phyloP scores from a whole-genome alignment of 2,888 invertebrate genomes.

The Meiosimyza platycephala region DNA sequence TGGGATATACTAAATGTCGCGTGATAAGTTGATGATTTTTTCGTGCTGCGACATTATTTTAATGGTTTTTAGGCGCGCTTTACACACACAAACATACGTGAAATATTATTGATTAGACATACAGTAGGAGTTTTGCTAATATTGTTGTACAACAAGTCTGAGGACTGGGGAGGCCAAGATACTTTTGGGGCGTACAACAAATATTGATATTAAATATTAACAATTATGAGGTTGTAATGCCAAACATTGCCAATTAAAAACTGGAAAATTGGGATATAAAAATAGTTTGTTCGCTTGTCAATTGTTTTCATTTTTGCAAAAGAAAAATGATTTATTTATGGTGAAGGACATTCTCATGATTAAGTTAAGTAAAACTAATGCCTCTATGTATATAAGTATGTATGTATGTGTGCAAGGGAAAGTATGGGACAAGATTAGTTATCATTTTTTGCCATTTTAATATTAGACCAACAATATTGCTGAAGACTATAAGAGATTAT shows the following conservation, averaged over 20 bases:
- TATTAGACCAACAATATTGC: no score
- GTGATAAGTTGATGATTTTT: background rate
- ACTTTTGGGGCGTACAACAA: background rate
- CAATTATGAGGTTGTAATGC: slow-evolving; percentile 4
- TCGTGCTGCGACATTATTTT: slow-evolving; percentile 19
- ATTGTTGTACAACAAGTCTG: slow-evolving; percentile 2
- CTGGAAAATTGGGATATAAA: no score
- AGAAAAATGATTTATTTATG: background rate
- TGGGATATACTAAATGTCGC: slow-evolving; percentile 15
- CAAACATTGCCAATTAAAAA: background rate
- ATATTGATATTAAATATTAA: slow-evolving; percentile 5
- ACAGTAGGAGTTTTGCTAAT: background rate
- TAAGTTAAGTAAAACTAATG: no score
- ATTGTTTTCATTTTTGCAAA: background rate
- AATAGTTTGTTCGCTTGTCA: no score
- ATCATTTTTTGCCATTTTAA: no score
- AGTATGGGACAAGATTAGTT: no score
- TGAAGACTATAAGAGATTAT: no score
- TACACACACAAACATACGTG: slow-evolving; percentile 5
- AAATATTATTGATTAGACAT: slow-evolving; percentile 4
- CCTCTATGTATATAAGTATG: no score
- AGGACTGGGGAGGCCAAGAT: background rate
- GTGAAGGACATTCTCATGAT: no score
- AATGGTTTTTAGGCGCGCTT: slow-evolving; percentile 11
- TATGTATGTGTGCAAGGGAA: no score